Evolutionary conservation across 1,140 invertebrate genomes (phyloP).

Genomic region (Carcinoscorpius rotundicauda): DNA sequence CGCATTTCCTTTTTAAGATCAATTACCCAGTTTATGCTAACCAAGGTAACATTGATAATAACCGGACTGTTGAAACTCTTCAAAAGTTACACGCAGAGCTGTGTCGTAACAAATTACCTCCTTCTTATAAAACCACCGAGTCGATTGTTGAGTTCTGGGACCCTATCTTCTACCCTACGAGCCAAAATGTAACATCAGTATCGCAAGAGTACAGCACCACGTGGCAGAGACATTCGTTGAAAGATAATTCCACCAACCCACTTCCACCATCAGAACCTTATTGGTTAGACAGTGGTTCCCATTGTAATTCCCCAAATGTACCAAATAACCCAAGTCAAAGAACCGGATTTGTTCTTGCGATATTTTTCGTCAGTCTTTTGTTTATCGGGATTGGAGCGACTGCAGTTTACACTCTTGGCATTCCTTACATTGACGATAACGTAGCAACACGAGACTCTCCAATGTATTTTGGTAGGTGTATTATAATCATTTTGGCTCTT

Average conservation of each 20-base stretch:
- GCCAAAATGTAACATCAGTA: too few species aligned
- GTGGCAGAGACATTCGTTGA: neutral
- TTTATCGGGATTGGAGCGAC: constrained; percentile 85
- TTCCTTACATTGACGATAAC: constrained; percentile 89
- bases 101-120: constrained; percentile 3
- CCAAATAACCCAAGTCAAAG: constrained; percentile 12
- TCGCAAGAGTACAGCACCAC: neutral
- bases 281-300: too few species aligned
- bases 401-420: constrained; percentile 81
- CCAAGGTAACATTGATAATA: neutral
- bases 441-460: constrained; percentile 80
- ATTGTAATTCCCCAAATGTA: constrained; percentile 17
- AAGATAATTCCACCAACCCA: too few species aligned
- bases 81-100: constrained; percentile 12
- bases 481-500: neutral
- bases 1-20: constrained; percentile 33
- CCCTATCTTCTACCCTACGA: neutral
- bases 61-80: constrained; percentile 9
- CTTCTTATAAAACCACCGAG: too few species aligned
- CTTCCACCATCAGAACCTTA: neutral
- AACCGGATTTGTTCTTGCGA: constrained; percentile 41
- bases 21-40: neutral
- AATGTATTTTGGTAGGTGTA: constrained; percentile 69
- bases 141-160: neutral
- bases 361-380: constrained; percentile 73